Evolutionary conservation across 2,113 vertebrate genomes (phyloP).

Genomic region (Mohoua ochrocephala): DNA sequence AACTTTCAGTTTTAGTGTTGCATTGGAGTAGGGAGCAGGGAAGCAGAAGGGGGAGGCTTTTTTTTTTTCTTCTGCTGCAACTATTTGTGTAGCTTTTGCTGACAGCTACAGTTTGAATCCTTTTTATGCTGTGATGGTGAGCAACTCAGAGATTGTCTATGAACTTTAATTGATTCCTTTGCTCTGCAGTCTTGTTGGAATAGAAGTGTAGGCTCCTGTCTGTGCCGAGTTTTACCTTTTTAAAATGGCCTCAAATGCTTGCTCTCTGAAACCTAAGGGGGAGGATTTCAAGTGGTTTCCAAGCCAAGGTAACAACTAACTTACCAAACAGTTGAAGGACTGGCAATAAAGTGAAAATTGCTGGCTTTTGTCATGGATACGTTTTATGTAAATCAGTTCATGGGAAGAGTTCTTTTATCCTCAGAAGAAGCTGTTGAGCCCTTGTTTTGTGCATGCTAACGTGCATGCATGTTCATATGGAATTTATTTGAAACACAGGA

Average conservation of each 20-base stretch:
- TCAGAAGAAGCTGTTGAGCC: not conserved
- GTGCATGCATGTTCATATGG: rapidly evolving
- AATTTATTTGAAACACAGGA: not conserved
- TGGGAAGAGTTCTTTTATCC: not conserved
- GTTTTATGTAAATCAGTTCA: not conserved
- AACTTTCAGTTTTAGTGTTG: slow-evolving; percentile 24
- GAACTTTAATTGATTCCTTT: not conserved
- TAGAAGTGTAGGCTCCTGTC: not conserved
- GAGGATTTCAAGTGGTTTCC: not conserved
- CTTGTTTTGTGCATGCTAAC: not conserved
- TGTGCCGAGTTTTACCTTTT: not conserved
- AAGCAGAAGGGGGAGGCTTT: not conserved
- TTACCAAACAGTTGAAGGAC: not conserved
- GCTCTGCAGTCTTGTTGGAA: not conserved
- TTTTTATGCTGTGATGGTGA: slow-evolving; percentile 36
- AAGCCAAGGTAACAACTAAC: not conserved
- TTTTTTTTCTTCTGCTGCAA: not conserved
- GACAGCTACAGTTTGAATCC: slow-evolving; percentile 48
- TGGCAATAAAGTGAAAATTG: not conserved
- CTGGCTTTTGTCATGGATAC: not conserved
- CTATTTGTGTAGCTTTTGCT: slow-evolving; percentile 57
- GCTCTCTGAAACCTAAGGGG: not conserved
- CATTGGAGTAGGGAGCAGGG: not conserved
- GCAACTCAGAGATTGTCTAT: not conserved
- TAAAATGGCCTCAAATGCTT: not conserved